Percentiles rank a stretch among this genome's conserved stretches.
These are phyloP conservation scores for Drosophila erecta DNA, from an alignment of 1,140 invertebrate genomes.

Conservation along the genomic window DNA sequence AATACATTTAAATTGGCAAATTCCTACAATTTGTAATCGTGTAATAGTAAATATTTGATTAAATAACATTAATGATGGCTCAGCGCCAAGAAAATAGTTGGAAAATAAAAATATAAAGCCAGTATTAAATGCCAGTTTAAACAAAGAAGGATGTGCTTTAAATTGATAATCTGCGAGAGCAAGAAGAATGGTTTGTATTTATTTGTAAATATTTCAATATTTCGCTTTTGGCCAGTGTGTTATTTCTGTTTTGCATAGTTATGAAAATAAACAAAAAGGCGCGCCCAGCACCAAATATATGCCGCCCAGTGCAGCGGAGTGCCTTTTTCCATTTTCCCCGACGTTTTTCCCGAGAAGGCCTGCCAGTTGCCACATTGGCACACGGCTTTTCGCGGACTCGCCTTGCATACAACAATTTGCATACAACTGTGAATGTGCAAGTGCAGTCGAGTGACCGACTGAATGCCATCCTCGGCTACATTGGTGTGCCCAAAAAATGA, in stretches of 20 bases:
- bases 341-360: slow-evolving; percentile 43
- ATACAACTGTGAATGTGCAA: slow-evolving; percentile 4
- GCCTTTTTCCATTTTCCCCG: slow-evolving; percentile 29
- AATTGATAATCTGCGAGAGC: too few relatives aligned
- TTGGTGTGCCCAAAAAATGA: slow-evolving; percentile 58
- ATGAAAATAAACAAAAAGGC: slow-evolving; percentile 68
- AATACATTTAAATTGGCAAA: too few relatives aligned
- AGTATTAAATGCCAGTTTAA: neutral
- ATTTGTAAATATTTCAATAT: slow-evolving; percentile 34
- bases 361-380: slow-evolving; percentile 42
- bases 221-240: slow-evolving; percentile 14
- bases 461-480: slow-evolving; percentile 40
- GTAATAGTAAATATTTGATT: too few relatives aligned
- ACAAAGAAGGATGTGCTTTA: too few relatives aligned
- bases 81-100: neutral
- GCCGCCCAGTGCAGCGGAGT: slow-evolving; percentile 14
- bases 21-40: too few relatives aligned
- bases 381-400: slow-evolving; percentile 17
- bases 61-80: neutral
- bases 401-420: slow-evolving; percentile 24
- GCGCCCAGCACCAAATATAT: slow-evolving; percentile 25
- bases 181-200: neutral
- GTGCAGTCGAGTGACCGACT: slow-evolving; percentile 37
- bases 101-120: neutral
- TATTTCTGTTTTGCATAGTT: slow-evolving; percentile 46